Base-by-base conservation (phyloP, 2,888 invertebrate genomes). In the Hoplodrina ambigua region DNA sequence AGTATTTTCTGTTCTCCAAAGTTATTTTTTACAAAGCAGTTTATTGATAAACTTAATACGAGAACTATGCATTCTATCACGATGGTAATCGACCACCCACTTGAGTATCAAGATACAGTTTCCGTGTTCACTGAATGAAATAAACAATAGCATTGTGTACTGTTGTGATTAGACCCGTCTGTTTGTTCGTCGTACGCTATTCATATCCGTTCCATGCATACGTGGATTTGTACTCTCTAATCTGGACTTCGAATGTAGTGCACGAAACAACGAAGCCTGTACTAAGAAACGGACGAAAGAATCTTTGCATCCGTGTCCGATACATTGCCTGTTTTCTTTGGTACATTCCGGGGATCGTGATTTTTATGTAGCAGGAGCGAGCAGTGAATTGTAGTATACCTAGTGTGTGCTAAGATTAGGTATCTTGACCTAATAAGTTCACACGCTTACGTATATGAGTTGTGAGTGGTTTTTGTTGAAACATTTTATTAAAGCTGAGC, bases 81-180 rank as follows among this genome's bases (percentile, higher is more conserved):
- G 63, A 67, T 33, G 46, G 66, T 64, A 49, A 81, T 72, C 78
- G 94, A 91, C 95, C 95, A 95, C 95, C 95, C 94, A 94, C 93
- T 94, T 87, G 67, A 90, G 81, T 80, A 82, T 82, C 83, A 78
- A 87, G 90, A 90, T 91, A 88, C 89, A 88, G 89, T 92, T 92
- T 93, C 93, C 91, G 89, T 88, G 89, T 91, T 90, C 87, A 78
- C 86, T 87, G 85, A 85, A 88, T 88, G 92, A 93, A 93, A 94
- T 94, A 95, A 95, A 95, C 95, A 94, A 91, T 92, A 89, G 83
- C 88, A 92, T 92, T 94, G 95, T 96, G 85, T 94, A 86, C 89
- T 91, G 90, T 94, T 92, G 94, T 94, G 90, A 94, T 95, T 95
- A 95, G 93, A 87, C 74, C 88, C 87, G 90, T 90, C 87, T 92